phyloP scores from a whole-genome alignment of 2,113 vertebrate genomes.

The Himantopus leucocephalus region DNA sequence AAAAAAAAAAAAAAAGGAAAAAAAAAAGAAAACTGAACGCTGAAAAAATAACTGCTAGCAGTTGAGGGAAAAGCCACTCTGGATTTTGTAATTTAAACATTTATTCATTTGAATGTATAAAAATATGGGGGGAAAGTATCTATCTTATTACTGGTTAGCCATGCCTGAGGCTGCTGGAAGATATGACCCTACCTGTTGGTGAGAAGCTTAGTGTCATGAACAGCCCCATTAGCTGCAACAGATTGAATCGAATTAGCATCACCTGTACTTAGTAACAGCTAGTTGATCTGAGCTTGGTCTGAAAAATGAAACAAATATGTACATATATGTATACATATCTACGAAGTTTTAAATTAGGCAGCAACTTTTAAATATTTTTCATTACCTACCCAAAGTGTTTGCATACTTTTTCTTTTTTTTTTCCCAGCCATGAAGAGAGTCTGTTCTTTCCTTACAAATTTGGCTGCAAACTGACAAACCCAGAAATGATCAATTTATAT shows the following conservation, averaged over 20 bases:
- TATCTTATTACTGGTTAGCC: neutral
- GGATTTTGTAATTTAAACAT: neutral
- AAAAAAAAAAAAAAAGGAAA: fast-evolving
- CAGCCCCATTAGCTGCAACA: neutral
- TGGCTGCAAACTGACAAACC: conserved; percentile 48
- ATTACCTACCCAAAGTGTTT: neutral
- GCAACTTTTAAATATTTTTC: neutral
- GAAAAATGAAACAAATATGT: neutral
- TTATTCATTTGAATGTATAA: neutral
- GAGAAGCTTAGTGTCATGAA: neutral
- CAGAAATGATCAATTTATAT: conserved; percentile 60
- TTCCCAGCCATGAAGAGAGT: neutral
- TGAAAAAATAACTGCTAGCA: neutral
- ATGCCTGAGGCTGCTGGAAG: neutral
- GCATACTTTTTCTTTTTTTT: neutral
- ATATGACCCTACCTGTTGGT: neutral
- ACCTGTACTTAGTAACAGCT: neutral
- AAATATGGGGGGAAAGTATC: neutral
- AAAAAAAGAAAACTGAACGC: neutral
- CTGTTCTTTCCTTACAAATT: neutral
- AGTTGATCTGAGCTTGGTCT: neutral
- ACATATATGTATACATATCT: fast-evolving
- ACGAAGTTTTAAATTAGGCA: neutral
- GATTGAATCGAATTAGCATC: neutral
- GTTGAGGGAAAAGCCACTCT: neutral